Base-by-base conservation (phyloP, 2,113 vertebrate species). In the Bufo bufo region DNA sequence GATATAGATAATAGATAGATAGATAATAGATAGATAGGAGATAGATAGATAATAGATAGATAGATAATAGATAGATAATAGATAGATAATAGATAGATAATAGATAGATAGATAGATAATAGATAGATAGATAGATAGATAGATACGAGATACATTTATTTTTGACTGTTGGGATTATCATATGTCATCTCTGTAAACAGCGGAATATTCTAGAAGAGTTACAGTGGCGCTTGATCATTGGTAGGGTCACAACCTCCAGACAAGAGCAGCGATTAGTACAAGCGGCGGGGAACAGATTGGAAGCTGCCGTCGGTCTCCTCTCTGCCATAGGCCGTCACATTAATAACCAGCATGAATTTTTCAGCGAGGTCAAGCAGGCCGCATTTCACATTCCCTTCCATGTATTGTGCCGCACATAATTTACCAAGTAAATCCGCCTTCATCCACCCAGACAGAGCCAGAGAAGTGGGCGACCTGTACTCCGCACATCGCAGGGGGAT, bases 261-360 rank as follows among this genome's bases (percentile, higher is more conserved):
- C 59, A 5, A 10, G 59, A 65, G 17, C 45, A 10, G 43, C 2
- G 16, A 61, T 82, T 82, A 12, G 59, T 82, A 82, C 59, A 66
- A 47, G 80, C 45, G 3, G 17, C 61, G 6, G 80, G 80, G 59
- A 63, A 13, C 17, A 49, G 45, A 17, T 65, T 47, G 54, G 12
- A 49, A 65, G n/a, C 23, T 6, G 10, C 45, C 43, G 61, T 65
- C 80, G 50, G 61, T 65, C 17, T 19, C 33, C 7, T 19, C 23
- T n/a, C 43, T 11, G 45, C 43, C 45, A 65, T 9, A 59, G 54
- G 54, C 23, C 54, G 11, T 58, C 52, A 43, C 52, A 80, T 43
- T 80, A 80, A 80, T 80, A 54, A 11, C 20, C 80, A 59, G 33
- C 80, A 65, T 82, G 59, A 47, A 82, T 82, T 11, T 65, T 82